Conservation (phyloP, 2,113 vertebrate species). For the Silurus asotus region DNA sequence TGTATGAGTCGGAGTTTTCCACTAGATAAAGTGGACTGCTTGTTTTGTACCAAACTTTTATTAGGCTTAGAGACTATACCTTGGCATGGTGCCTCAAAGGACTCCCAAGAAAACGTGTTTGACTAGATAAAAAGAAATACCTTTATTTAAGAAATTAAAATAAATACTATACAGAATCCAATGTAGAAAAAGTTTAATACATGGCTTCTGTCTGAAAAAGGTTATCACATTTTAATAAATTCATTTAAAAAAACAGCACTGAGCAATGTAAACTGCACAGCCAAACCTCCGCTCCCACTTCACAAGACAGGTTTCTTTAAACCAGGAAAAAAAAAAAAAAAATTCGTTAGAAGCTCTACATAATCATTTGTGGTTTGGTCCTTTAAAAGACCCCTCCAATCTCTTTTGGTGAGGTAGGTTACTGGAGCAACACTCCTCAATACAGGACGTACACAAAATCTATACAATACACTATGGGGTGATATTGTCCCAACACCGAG, state of each 20-base stretch:
- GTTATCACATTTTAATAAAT: constrained; percentile 70
- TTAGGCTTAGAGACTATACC: neutral
- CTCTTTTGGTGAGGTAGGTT: constrained; percentile 67
- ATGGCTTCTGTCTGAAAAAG: constrained; percentile 75
- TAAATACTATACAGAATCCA: constrained; percentile 84
- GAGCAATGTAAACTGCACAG: constrained; percentile 62
- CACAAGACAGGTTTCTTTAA: constrained; percentile 59
- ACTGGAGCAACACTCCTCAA: constrained; percentile 64
- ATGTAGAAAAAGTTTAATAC: constrained; percentile 79
- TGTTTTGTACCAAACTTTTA: neutral
- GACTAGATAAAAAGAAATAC: constrained; percentile 69
- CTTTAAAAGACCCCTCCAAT: constrained; percentile 61
- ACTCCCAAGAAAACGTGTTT: constrained; percentile 44
- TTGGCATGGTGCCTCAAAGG: neutral
- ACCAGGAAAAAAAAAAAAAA: constrained; percentile 21
- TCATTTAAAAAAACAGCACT: constrained; percentile 70
- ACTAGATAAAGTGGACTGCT: neutral
- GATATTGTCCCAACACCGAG: constrained; percentile 37
- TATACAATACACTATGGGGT: constrained; percentile 43
- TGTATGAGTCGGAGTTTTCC: no score
- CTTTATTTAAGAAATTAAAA: constrained; percentile 81
- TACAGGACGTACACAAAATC: constrained; percentile 47
- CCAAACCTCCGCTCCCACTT: constrained; percentile 45
- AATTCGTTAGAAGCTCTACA: constrained; percentile 60
- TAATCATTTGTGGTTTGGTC: constrained; percentile 73